Base-by-base conservation (phyloP, 1,140 invertebrate genomes). In the Saccostrea cuccullata region DNA sequence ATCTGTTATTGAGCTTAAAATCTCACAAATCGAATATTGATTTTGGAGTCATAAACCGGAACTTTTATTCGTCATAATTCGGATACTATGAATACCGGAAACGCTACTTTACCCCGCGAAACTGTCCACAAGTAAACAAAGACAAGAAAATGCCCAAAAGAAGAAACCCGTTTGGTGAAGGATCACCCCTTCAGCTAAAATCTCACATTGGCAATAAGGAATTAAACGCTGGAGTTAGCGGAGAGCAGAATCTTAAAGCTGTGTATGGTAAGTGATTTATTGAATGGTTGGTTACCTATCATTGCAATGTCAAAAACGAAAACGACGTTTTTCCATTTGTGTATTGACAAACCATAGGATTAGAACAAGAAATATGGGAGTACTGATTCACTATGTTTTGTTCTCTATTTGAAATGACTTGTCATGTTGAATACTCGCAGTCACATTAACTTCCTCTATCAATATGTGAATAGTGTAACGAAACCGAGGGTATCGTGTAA, bases 131-230 rank as follows among this genome's bases (percentile, higher is more conserved):
- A 55, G 82, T 84, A 84, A 84, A 84, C 82, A 84, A 55, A 84
- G 47, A 47, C 36, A 20, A 6, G 13, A 64, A 85, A 73, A 93
- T 93, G 92, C 91, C 91, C 0, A 93, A 93, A 85, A 85, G 92
- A 90, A 86, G 88, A 9, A 93, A 93, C 85, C 92, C 92, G 0
- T 93, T 93, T 86, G 92, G 92, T 36, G 92, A 93, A 58, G 87
- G 73, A 56, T 93, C 92, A 60, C 92, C 92, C 15, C 73, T 93
- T 11, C 91, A 93, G 83, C 60, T 93, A 0, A 93, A 93, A 86
- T 90, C 90, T 26, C 92, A 91, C 36, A 87, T 93, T 55, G 90
- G 91, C 0, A 73, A 67, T 36, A 91, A 90, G 86, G 92, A 93
- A 86, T 84, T 93, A 23, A 89, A 90, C 84, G 47, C 89, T 26